phyloP scores from a whole-genome alignment of 2,888 invertebrate species.

The Leucania comma region DNA sequence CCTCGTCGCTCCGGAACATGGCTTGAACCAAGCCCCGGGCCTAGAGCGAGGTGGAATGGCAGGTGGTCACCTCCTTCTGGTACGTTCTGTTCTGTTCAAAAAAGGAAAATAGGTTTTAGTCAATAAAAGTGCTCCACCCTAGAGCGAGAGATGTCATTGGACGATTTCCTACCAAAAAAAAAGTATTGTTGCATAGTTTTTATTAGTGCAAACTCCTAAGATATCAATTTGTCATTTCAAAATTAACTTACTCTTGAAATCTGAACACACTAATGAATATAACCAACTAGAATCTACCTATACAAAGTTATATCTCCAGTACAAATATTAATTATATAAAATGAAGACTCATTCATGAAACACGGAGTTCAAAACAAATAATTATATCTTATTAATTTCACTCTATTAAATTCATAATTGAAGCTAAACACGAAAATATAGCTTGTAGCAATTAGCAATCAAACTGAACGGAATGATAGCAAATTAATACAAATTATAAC shows the following conservation, averaged over 20 bases:
- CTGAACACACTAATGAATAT: background rate
- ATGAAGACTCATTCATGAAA: background rate
- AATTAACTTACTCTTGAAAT: background rate
- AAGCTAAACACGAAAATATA: slow-evolving; percentile 14
- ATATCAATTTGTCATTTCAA: no score
- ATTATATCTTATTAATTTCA: background rate
- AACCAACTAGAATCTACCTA: background rate
- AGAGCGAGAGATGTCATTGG: no score
- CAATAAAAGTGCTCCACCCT: no score
- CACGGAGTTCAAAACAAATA: background rate
- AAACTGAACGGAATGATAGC: slow-evolving; percentile 48
- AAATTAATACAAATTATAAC: slow-evolving; percentile 63
- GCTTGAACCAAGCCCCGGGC: no score
- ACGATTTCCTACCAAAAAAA: no score
- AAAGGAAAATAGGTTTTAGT: no score
- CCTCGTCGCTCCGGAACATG: no score
- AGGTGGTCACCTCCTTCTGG: no score
- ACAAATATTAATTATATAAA: background rate
- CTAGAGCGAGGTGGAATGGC: no score
- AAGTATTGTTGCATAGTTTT: no score
- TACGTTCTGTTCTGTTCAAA: no score
- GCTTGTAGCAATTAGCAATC: slow-evolving; percentile 37
- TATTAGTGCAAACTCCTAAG: no score
- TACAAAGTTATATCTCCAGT: background rate
- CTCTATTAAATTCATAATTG: background rate